Conservation (phyloP, 2,113 vertebrate genomes). For the Nesoenas mayeri region DNA sequence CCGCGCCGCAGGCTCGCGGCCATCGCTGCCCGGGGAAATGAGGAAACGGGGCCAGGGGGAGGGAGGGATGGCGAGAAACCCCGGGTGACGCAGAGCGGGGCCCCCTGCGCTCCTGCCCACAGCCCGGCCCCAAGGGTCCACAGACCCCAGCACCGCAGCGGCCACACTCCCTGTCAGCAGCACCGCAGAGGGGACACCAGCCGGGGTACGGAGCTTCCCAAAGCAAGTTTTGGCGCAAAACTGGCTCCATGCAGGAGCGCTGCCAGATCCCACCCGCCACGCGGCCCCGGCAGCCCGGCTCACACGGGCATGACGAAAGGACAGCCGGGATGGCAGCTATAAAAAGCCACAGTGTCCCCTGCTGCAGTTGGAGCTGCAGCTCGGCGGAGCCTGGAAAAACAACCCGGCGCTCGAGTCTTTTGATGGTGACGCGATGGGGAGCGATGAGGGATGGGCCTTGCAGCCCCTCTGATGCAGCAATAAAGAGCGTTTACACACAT, state of each 20-base stretch:
- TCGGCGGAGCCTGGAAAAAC: not conserved
- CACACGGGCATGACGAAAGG: fast-evolving
- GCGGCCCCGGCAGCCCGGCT: fast-evolving
- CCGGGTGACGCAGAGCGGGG: not conserved
- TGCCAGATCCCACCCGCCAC: not conserved
- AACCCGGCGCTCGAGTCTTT: fast-evolving
- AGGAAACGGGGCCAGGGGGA: not conserved
- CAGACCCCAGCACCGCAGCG: not conserved
- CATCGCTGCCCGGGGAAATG: not conserved
- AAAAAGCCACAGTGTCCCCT: not conserved
- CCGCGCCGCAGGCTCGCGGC: not conserved
- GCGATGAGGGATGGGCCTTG: not conserved
- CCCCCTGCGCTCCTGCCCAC: not conserved
- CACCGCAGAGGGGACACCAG: fast-evolving
- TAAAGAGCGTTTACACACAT: not conserved
- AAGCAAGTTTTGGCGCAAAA: fast-evolving
- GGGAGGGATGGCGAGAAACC: not conserved
- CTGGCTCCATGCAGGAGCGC: not conserved
- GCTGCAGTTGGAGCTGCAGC: not conserved
- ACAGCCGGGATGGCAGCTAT: not conserved
- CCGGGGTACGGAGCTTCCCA: fast-evolving
- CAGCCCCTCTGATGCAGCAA: not conserved
- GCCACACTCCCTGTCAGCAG: not conserved
- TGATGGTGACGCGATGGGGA: not conserved
- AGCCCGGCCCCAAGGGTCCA: not conserved